A percentile compares a stretch with the other conserved stretches of the same genome.
Evolutionary conservation across 2,888 invertebrate species (phyloP).

Genomic region (Sesamia inferens): DNA sequence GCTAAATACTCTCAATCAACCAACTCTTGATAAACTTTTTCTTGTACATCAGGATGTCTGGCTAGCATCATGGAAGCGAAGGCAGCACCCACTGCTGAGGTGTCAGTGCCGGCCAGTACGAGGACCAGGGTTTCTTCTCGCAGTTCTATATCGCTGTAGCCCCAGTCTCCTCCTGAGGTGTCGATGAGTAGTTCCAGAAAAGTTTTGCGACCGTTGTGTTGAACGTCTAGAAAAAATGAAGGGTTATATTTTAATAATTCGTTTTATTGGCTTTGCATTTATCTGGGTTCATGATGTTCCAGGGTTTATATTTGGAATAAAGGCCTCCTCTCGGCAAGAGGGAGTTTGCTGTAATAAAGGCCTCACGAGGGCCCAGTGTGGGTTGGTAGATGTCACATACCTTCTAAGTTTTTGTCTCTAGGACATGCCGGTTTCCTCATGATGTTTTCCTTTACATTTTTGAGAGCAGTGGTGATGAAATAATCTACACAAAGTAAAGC

Average conservation of each 20-base stretch:
- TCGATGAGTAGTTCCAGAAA: slow-evolving; percentile 73
- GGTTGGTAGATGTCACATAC: no score
- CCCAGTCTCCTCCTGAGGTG: slow-evolving; percentile 53
- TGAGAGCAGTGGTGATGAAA: no score
- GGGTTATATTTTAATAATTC: background rate
- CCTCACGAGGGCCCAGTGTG: no score
- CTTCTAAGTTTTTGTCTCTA: no score
- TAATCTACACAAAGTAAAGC: no score
- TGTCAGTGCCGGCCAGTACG: slow-evolving; percentile 75
- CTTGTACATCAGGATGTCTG: slow-evolving; percentile 69
- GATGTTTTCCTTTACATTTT: no score
- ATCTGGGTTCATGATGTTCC: no score
- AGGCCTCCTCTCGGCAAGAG: no score
- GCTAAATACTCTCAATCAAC: background rate
- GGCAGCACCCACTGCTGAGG: slow-evolving; percentile 71
- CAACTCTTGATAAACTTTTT: slow-evolving; percentile 72
- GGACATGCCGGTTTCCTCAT: no score
- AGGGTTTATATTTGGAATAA: no score
- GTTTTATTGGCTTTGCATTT: background rate
- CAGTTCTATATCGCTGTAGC: slow-evolving; percentile 68
- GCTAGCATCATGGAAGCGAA: slow-evolving; percentile 70
- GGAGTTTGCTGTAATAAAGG: no score
- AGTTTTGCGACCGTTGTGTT: slow-evolving; percentile 54
- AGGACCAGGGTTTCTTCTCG: slow-evolving; percentile 74
- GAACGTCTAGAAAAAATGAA: slow-evolving; percentile 16